phyloP scores from a whole-genome alignment of 1,140 invertebrate species.

The Laupala kohalensis region DNA sequence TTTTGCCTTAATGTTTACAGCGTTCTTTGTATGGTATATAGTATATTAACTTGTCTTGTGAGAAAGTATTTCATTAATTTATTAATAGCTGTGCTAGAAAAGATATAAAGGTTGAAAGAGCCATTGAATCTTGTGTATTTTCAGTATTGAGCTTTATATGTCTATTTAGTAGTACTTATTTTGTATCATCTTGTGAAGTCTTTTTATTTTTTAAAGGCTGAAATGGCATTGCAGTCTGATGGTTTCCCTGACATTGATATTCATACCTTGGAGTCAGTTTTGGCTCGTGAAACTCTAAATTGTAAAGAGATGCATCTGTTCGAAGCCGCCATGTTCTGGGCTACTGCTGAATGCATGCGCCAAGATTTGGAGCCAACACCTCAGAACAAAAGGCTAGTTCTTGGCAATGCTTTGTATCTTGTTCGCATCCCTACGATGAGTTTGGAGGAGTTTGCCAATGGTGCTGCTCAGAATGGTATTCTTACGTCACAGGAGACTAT shows the following conservation, averaged over 20 bases:
- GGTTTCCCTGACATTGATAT: slow-evolving; percentile 86
- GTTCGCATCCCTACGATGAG: slow-evolving; percentile 83
- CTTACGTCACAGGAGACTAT: slow-evolving; percentile 80
- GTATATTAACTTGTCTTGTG: too few species aligned
- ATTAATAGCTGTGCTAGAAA: too few species aligned
- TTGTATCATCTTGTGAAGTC: background rate
- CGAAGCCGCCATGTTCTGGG: slow-evolving; percentile 81
- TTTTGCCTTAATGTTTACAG: too few species aligned
- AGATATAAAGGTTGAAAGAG: too few species aligned
- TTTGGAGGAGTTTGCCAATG: slow-evolving; percentile 81
- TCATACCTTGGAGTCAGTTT: slow-evolving; percentile 72
- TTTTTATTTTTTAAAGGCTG: slow-evolving; percentile 46
- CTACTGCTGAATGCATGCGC: slow-evolving; percentile 66
- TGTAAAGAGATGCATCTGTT: slow-evolving; percentile 82
- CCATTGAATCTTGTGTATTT: too few species aligned
- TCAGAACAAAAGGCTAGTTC: slow-evolving; percentile 36
- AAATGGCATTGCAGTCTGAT: slow-evolving; percentile 85
- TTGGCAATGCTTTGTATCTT: slow-evolving; percentile 67
- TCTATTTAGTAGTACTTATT: too few species aligned
- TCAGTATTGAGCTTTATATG: too few species aligned
- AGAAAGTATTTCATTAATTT: too few species aligned
- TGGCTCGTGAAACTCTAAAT: slow-evolving; percentile 77
- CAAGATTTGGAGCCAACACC: slow-evolving; percentile 59
- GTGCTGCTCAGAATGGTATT: slow-evolving; percentile 75
- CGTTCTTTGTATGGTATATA: too few species aligned